Conservation (phyloP, 2,888 invertebrate genomes). For the Rhodophaea formosa region DNA sequence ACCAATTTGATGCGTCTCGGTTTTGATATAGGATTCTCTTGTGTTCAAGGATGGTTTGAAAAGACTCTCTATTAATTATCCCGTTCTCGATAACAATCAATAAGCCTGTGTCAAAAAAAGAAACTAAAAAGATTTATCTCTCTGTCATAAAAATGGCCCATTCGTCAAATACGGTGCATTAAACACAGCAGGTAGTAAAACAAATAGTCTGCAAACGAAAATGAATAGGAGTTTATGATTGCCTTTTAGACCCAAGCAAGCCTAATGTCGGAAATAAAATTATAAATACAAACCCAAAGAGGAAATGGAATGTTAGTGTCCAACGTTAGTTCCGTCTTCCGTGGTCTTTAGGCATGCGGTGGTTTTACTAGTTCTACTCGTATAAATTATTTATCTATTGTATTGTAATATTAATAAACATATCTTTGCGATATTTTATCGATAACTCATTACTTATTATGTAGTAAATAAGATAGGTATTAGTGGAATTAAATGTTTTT, state of each 20-base stretch:
- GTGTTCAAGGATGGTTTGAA: constrained; percentile 32
- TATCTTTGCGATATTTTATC: too few species aligned
- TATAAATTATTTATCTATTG: neutral
- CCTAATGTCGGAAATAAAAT: neutral
- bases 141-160: constrained; percentile 10
- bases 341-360: neutral
- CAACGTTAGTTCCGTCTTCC: neutral
- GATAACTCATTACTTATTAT: too few species aligned
- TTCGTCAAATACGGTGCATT: constrained; percentile 2
- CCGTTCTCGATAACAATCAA: constrained; percentile 9
- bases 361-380: neutral
- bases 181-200: constrained; percentile 9
- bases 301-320: neutral
- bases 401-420: too few species aligned
- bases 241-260: neutral
- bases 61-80: constrained; percentile 24
- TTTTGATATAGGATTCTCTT: constrained; percentile 46
- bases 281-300: neutral
- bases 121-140: constrained; percentile 7
- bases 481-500: too few species aligned
- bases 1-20: constrained; percentile 51
- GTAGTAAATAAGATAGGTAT: too few species aligned
- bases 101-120: neutral
- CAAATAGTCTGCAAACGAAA: neutral
- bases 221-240: neutral